Evolutionary conservation across 2,888 invertebrate species (phyloP), one percentile per base, ranked within the genome.

Genomic region (Neoscelio sp.): DNA sequence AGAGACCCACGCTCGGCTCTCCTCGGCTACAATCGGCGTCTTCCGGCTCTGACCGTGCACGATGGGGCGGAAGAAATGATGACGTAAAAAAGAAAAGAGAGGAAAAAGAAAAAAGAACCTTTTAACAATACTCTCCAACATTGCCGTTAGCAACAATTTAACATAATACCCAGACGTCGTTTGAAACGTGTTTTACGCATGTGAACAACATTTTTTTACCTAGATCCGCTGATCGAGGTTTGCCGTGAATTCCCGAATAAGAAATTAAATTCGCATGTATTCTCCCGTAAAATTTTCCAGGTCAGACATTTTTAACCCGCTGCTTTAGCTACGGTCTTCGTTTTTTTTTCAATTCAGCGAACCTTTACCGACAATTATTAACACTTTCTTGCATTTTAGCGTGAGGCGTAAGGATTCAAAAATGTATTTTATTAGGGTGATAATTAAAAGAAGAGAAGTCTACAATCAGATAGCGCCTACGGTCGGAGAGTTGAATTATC

Each of bases 1-100:
- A 83, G 77, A 76, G 82, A 78, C 65, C 77, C 58, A 50, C 35
- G 62, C 79, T 82, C 82, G 83, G 68, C 70, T 65, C 60, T 73
- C 71, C 76, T 83, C 84, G 84, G 73, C n/a, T 38, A 15, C 17
- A 17, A 54, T 78, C 80, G 80, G 58, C 48, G 20, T 54, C 68
- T 68, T 68, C 54, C 70, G 70, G 26, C 62, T 64, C 50, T 40
- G 58, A 52, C 50, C 30, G 35, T 58, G 38, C 46, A 65, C 44
- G 65, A 71, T 77, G 42, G 64, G 56, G 56, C 33, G 54, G 56
- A 75, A 73, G 44, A 76, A 71, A 74, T 60, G 48, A 68, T 60
- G 42, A 56, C 54, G 56, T 48, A 74, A 48, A 64, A 74, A 70
- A 28, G 38, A 44, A 18, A 54, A 28, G 30, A 30, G 17, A 50